These are phyloP conservation scores for Sarcoramphus papa DNA, from an alignment of 2,797 vertebrate genomes.

Conservation along the genomic window DNA sequence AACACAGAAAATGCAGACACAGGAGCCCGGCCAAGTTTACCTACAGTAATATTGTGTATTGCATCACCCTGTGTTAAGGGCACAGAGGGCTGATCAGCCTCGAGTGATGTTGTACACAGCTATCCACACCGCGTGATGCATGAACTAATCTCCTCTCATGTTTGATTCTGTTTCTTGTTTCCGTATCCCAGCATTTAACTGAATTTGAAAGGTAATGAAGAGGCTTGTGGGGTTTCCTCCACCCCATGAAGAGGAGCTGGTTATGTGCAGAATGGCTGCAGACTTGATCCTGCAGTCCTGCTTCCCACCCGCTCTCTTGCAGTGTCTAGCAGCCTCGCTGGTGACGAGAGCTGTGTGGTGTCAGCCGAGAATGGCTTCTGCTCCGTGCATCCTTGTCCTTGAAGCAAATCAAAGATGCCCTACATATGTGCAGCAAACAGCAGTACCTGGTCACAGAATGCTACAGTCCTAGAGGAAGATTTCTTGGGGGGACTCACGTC, in stretches of 20 bases:
- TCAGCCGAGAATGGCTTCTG: not conserved
- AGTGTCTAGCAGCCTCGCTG: not conserved
- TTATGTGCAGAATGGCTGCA: not conserved
- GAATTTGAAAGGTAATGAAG: not conserved
- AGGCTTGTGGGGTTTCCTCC: not conserved
- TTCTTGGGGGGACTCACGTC: rapidly evolving
- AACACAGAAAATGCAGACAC: not conserved
- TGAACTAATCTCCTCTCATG: not conserved
- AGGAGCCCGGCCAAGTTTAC: not conserved
- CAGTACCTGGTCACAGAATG: not conserved
- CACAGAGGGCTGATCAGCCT: not conserved
- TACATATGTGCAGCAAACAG: not conserved
- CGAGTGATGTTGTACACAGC: not conserved
- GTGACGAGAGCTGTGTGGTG: not conserved
- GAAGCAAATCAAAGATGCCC: not conserved
- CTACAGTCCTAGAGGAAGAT: not conserved
- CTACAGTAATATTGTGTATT: not conserved
- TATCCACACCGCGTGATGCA: rapidly evolving
- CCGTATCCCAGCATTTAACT: not conserved
- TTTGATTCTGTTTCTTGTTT: not conserved
- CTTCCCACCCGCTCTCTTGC: not conserved
- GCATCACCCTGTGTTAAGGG: not conserved
- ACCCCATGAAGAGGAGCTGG: not conserved
- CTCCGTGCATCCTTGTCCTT: not conserved
- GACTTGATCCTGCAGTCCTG: not conserved